A percentile compares a stretch with the other conserved stretches of the same genome.
Evolutionary conservation across 2,113 vertebrate species (phyloP).

Genomic region (Artemisiospiza belli): DNA sequence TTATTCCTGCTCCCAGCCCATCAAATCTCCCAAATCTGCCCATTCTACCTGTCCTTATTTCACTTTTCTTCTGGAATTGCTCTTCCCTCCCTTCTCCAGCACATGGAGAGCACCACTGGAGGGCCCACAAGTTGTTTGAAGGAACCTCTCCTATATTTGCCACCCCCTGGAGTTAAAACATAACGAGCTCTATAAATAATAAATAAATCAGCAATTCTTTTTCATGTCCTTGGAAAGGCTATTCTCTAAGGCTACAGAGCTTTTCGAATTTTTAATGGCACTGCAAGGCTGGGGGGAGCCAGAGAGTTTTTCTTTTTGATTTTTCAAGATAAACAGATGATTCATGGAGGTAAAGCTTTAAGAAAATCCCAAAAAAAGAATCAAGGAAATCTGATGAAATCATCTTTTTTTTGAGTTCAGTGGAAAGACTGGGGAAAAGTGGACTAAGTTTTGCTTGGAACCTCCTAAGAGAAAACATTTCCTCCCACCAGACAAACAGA

Average conservation of each 20-base stretch:
- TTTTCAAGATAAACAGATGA: constrained; percentile 34
- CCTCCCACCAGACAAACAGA: neutral
- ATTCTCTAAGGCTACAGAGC: constrained; percentile 29
- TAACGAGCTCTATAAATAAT: constrained; percentile 59
- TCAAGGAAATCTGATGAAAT: neutral
- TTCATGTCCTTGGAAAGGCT: constrained; percentile 52
- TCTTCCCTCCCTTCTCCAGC: neutral
- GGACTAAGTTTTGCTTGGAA: neutral
- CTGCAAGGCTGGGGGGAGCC: neutral
- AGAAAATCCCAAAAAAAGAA: neutral
- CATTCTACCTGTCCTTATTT: neutral
- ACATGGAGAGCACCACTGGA: neutral
- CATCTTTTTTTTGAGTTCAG: neutral
- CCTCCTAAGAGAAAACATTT: neutral
- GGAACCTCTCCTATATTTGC: neutral
- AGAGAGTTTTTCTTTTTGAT: constrained; percentile 15
- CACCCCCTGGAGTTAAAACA: constrained; percentile 57
- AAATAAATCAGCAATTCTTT: constrained; percentile 60
- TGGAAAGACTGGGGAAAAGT: neutral
- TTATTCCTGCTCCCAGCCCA: neutral
- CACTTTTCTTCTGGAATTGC: neutral
- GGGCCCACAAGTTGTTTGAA: constrained; percentile 46
- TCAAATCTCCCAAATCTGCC: accelerated
- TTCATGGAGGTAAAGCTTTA: neutral
- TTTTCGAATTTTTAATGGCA: constrained; percentile 51